Evolutionary conservation across 2,888 invertebrate genomes (phyloP), one percentile per base, ranked within the genome.

Genomic region (Caenorhabditis zanzibari): DNA sequence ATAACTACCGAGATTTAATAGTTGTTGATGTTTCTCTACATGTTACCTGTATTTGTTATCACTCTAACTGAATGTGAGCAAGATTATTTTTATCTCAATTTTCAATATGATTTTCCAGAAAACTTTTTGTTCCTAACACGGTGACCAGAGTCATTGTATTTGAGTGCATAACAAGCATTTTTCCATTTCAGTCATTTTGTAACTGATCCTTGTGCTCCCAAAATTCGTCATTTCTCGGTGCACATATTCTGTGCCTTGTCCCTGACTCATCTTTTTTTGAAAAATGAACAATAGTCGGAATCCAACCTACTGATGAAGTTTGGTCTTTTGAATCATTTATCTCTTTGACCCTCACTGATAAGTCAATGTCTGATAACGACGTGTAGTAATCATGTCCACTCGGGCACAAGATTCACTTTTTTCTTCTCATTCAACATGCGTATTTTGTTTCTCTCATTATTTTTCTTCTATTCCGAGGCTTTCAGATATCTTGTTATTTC

Each of bases 401-500:
- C n/a, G 1, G 7, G 12, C 47, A 58, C 28, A 26, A 26, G 26
- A 64, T 44, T 26, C 44, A 12, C 19, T 44, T 44, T 44, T 19
- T 47, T 44, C 28, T 32, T 52, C 26, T 35, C 35, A 35, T n/a
- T 52, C n/a, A 26, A 14, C 32, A 73, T 73, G 73, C 73, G 44
- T 22, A 52, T 63, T 26, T 54, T 58, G n/a, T 72, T 35, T 32
- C 24, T 59, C 12, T 71, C 32, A 0, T 24, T 54, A 2, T 49
- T 35, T 16, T 4, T 69, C 1, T 16, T 12, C 5, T 32, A 41
- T 52, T 49, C 38, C 2, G 10, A 41, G 22, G 38, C 73, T 1
- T 81, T 52, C 58, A 81, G 74, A 22, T 81, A 59, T 58, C 38
- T 81, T 2, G 38, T 81, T 0, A 73, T 81, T 26, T 73, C 73